Percentiles rank a stretch among this genome's conserved stretches.
Evolutionary conservation across 2,888 invertebrate species (phyloP).

Genomic region (Ypsolopha sequella): DNA sequence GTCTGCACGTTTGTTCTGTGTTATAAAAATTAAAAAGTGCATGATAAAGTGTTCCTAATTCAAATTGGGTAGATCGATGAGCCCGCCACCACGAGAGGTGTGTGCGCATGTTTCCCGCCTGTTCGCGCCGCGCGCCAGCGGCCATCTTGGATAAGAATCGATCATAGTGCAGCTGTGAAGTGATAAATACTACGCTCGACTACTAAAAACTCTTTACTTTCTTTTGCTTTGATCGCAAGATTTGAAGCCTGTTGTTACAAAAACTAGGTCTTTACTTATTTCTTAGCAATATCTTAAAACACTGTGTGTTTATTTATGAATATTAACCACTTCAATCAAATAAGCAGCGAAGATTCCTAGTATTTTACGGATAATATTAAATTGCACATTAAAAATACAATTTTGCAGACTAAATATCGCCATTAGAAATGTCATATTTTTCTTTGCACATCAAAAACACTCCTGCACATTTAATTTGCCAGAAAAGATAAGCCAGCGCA

Average conservation of each 20-base stretch:
- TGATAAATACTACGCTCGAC: conserved; percentile 46
- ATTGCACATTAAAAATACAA: too few species aligned
- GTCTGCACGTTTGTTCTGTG: conserved; percentile 42
- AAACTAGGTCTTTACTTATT: too few species aligned
- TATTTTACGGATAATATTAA: too few species aligned
- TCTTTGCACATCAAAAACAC: too few species aligned
- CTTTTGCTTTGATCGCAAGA: not conserved
- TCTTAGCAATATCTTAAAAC: too few species aligned
- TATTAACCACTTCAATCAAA: too few species aligned
- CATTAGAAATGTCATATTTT: too few species aligned
- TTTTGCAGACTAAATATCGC: too few species aligned
- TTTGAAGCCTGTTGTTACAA: too few species aligned
- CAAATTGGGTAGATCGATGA: conserved; percentile 42
- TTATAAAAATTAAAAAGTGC: not conserved
- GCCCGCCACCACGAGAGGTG: conserved; percentile 26
- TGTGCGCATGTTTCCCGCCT: conserved; percentile 59
- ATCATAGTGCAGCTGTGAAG: conserved; percentile 67
- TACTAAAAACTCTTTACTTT: not conserved
- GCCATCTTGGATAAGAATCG: conserved; percentile 65
- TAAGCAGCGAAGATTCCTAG: not conserved
- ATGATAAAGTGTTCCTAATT: conserved; percentile 29
- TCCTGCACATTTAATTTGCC: too few species aligned
- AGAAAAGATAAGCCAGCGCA: too few species aligned
- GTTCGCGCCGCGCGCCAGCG: conserved; percentile 43
- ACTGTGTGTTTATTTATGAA: too few species aligned